phyloP scores from a whole-genome alignment of 2,797 vertebrate species.

The Petrocephalus schoutedeni region DNA sequence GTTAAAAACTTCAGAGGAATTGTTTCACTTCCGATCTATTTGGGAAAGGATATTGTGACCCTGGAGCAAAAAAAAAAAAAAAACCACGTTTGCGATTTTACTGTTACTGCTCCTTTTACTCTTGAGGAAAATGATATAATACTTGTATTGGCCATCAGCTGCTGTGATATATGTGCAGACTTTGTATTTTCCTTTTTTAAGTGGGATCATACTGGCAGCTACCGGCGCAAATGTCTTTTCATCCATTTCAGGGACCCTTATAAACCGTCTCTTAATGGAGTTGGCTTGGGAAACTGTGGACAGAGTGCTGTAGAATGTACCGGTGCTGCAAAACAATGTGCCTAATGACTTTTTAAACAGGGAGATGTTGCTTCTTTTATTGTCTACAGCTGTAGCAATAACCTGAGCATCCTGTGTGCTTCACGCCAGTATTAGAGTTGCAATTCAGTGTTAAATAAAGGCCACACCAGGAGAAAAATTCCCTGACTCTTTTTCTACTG shows the following conservation, averaged over 20 bases:
- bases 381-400: conserved; percentile 13
- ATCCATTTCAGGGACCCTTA: neutral
- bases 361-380: conserved; percentile 24
- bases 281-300: neutral
- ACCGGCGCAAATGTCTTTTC: neutral
- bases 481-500: neutral
- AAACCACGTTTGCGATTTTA: neutral
- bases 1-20: neutral
- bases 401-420: conserved; percentile 24
- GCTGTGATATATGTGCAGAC: neutral
- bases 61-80: neutral
- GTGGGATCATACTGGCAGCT: neutral
- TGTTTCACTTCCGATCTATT: neutral
- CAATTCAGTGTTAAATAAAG: conserved; percentile 58
- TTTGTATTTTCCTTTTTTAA: neutral
- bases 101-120: neutral
- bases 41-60: neutral
- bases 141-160: neutral
- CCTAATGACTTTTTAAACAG: neutral
- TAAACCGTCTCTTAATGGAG: neutral
- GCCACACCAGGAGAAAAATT: conserved; percentile 9
- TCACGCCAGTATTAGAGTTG: conserved; percentile 45
- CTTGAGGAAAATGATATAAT: neutral
- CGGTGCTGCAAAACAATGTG: conserved; percentile 24
- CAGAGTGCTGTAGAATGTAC: neutral